These are phyloP conservation scores for Hyperoplus lanceolatus DNA, from an alignment of 2,797 vertebrate species.

Conservation along the genomic window DNA sequence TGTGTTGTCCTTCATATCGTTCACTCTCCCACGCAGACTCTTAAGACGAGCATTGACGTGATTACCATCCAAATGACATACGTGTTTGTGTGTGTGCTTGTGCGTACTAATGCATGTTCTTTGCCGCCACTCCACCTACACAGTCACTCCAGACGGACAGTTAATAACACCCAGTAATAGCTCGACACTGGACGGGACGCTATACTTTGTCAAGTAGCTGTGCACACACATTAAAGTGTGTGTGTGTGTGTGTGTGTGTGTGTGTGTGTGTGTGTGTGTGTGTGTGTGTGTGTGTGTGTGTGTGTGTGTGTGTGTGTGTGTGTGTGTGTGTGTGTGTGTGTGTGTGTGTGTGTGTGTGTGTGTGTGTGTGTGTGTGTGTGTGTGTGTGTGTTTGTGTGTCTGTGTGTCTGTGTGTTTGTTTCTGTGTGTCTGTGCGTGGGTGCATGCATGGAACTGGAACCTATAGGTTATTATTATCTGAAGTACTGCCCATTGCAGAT, in stretches of 20 bases:
- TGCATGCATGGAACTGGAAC: conserved; percentile 2
- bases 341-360: conserved; percentile 26
- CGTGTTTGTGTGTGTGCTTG: conserved; percentile 25
- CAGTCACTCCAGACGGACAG: conserved; percentile 56
- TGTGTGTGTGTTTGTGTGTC: conserved; percentile 30
- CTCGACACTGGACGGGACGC: conserved; percentile 65
- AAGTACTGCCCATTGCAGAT: conserved; percentile 25
- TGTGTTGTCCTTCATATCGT: background rate
- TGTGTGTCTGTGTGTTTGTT: conserved; percentile 25
- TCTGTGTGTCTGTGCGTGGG: conserved; percentile 27
- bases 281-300: conserved; percentile 35
- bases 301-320: conserved; percentile 26
- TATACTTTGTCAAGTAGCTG: conserved; percentile 63
- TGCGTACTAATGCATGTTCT: conserved; percentile 54
- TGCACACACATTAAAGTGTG: conserved; percentile 33
- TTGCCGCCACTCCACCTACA: conserved; percentile 60
- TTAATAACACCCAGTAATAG: conserved; percentile 67
- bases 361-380: conserved; percentile 33
- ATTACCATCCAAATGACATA: conserved; percentile 52
- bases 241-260: conserved; percentile 9
- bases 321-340: conserved; percentile 14
- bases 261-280: conserved; percentile 35
- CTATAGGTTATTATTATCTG: conserved; percentile 37
- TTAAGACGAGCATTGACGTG: conserved; percentile 57
- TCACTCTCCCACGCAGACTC: conserved; percentile 52